Conservation (phyloP, 2,888 invertebrate genomes). For the Agrochola litura region DNA sequence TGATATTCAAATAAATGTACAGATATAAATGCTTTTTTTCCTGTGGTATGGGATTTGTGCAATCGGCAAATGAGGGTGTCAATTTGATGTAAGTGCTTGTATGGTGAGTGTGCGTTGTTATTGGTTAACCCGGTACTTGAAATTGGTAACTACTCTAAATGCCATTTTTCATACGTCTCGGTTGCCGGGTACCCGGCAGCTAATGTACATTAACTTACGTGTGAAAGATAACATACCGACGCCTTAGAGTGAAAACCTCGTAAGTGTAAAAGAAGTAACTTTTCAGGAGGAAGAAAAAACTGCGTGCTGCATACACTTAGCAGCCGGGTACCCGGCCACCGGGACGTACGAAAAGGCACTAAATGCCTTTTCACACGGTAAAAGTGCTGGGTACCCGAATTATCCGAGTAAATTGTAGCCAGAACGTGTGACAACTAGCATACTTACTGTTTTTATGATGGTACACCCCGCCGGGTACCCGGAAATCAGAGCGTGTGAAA, state of each 20-base stretch:
- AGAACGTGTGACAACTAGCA: background rate
- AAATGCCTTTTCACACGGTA: constrained; percentile 3
- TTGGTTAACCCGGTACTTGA: constrained; percentile 57
- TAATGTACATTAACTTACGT: too few species aligned
- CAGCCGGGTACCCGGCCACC: too few species aligned
- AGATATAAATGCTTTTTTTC: constrained; percentile 65
- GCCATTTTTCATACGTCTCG: background rate
- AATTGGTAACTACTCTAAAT: constrained; percentile 38
- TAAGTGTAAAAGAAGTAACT: too few species aligned
- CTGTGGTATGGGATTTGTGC: constrained; percentile 70
- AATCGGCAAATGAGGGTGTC: constrained; percentile 80
- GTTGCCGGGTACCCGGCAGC: too few species aligned
- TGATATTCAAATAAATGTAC: constrained; percentile 68
- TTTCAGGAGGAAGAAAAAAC: too few species aligned
- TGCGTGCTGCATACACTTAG: too few species aligned
- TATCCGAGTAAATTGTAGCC: too few species aligned
- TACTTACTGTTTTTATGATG: background rate
- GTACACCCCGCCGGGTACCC: background rate
- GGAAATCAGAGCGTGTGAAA: constrained; percentile 3
- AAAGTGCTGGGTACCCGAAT: background rate
- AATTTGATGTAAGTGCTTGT: constrained; percentile 74
- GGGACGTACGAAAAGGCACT: too few species aligned
- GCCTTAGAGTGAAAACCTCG: too few species aligned
- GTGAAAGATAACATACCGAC: too few species aligned
- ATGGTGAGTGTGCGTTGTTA: constrained; percentile 50